phyloP scores from a whole-genome alignment of 1,140 invertebrate species.

The Drusus annulatus region DNA sequence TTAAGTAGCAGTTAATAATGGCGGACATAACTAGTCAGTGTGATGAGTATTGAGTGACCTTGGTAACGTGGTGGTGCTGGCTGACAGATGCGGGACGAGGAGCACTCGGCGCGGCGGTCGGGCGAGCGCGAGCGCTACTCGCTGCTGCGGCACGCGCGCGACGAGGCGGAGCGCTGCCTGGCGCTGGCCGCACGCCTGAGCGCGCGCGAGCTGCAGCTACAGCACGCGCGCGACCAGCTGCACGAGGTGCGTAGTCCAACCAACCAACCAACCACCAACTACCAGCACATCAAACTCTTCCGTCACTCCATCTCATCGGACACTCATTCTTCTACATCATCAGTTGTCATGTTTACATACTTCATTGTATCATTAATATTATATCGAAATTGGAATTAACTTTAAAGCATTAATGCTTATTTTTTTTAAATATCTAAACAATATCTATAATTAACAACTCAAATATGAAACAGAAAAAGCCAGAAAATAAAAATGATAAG shows the following conservation, averaged over 20 bases:
- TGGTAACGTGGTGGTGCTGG: slow-evolving; percentile 55
- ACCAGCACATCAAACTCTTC: slow-evolving; percentile 10
- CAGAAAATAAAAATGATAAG: no score
- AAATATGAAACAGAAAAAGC: no score
- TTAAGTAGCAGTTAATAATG: no score
- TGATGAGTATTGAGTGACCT: background rate
- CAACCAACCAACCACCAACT: slow-evolving; percentile 37
- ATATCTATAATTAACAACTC: no score
- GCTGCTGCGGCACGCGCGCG: slow-evolving; percentile 87
- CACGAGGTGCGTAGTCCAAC: slow-evolving; percentile 75
- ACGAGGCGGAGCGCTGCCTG: slow-evolving; percentile 90
- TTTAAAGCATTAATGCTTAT: no score
- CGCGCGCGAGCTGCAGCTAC: slow-evolving; percentile 86
- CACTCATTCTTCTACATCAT: slow-evolving; percentile 13
- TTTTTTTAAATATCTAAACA: no score
- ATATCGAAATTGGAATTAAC: no score
- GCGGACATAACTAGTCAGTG: background rate
- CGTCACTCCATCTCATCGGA: background rate
- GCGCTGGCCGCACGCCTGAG: slow-evolving; percentile 89
- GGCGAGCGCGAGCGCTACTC: slow-evolving; percentile 90
- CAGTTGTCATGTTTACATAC: background rate
- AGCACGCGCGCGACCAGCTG: slow-evolving; percentile 87
- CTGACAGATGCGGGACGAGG: slow-evolving; percentile 69
- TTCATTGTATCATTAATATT: no score
- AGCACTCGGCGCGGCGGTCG: slow-evolving; percentile 65